Percentiles rank a stretch among this genome's conserved stretches.
phyloP scores from a whole-genome alignment of 2,113 vertebrate genomes.

The Laticauda colubrina region DNA sequence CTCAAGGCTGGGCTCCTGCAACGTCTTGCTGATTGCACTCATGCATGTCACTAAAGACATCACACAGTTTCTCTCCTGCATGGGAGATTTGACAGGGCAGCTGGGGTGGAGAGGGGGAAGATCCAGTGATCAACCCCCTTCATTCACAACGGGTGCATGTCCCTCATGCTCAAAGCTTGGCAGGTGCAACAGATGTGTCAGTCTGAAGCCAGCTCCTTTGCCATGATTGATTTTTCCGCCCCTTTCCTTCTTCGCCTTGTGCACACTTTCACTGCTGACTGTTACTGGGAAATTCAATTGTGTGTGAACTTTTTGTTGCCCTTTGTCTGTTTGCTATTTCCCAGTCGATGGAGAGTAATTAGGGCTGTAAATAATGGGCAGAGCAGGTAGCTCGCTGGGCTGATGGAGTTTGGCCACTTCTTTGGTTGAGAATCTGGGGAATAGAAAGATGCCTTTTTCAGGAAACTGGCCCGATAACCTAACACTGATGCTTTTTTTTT shows the following conservation, averaged over 20 bases:
- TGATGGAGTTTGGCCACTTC: background rate
- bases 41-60: background rate
- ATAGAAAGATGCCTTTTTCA: background rate
- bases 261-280: constrained; percentile 11
- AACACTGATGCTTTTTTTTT: background rate
- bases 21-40: background rate
- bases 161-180: constrained; percentile 21
- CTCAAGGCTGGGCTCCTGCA: background rate
- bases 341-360: constrained; percentile 36
- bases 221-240: constrained; percentile 27
- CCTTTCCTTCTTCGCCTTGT: background rate
- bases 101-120: background rate
- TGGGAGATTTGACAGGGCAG: background rate
- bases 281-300: constrained; percentile 38
- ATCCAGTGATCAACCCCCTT: background rate
- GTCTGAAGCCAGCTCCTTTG: constrained; percentile 10
- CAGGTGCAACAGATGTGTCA: constrained; percentile 23
- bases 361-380: constrained; percentile 23
- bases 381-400: background rate
- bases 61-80: background rate
- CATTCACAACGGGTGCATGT: background rate
- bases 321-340: constrained; percentile 25
- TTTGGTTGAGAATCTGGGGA: background rate
- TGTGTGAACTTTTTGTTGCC: constrained; percentile 30
- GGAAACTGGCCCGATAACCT: background rate